These are phyloP conservation scores for Scaptomyza parva DNA, from an alignment of 2,888 invertebrate genomes.

Conservation along the genomic window DNA sequence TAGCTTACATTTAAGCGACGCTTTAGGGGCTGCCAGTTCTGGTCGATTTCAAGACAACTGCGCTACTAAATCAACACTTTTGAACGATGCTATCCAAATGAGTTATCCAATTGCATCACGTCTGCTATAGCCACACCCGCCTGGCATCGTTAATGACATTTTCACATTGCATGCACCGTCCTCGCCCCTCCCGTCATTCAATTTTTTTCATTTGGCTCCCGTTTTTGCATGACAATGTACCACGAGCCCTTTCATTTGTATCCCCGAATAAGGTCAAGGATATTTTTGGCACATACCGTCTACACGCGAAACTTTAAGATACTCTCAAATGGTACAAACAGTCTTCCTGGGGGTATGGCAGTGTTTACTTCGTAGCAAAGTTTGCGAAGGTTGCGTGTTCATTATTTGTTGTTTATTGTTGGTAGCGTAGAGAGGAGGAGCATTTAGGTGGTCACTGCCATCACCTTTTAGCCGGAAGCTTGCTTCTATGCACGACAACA, in stretches of 20 bases:
- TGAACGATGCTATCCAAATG: slow-evolving; percentile 25
- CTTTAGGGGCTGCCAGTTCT: slow-evolving; percentile 42
- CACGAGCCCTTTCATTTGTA: slow-evolving; percentile 24
- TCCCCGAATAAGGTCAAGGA: slow-evolving; percentile 70
- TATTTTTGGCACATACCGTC: slow-evolving; percentile 33
- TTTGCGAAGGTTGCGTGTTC: slow-evolving; percentile 50
- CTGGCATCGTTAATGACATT: slow-evolving; percentile 60
- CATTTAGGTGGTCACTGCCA: slow-evolving; percentile 37
- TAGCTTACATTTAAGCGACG: slow-evolving; percentile 46
- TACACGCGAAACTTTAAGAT: slow-evolving; percentile 37
- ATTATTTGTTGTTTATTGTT: slow-evolving; percentile 29
- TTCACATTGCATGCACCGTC: slow-evolving; percentile 33
- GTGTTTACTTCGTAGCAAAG: slow-evolving; percentile 11
- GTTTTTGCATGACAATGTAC: slow-evolving; percentile 56
- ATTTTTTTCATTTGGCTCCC: neutral
- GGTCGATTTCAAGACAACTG: slow-evolving; percentile 43
- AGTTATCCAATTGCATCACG: neutral
- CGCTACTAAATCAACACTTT: slow-evolving; percentile 64
- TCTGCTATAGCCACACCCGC: neutral
- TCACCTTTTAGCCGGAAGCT: slow-evolving; percentile 51
- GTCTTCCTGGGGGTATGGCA: slow-evolving; percentile 40
- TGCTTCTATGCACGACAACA: slow-evolving; percentile 21
- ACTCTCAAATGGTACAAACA: slow-evolving; percentile 5
- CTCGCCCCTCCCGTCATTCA: neutral
- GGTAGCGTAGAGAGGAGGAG: slow-evolving; percentile 12